These are phyloP conservation scores for Heliconius ethilla DNA, from an alignment of 2,888 invertebrate species.

Conservation along the genomic window DNA sequence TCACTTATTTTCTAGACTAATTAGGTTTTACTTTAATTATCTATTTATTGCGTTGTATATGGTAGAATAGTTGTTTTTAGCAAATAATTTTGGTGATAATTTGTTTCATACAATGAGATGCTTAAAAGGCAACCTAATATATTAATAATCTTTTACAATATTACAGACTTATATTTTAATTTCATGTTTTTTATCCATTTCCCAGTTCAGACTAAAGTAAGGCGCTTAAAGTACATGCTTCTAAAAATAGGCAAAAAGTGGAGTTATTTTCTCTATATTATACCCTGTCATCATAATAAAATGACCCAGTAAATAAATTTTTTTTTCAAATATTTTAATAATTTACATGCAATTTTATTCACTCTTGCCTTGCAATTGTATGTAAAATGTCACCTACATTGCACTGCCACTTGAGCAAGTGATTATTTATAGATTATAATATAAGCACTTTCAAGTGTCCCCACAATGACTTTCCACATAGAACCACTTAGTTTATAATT, in stretches of 20 bases:
- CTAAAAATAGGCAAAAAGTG: background rate
- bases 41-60: background rate
- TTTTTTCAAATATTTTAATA: background rate
- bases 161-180: too few species aligned
- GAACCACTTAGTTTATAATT: background rate
- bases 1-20: constrained; percentile 35
- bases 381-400: constrained; percentile 20
- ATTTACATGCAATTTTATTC: background rate
- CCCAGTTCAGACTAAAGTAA: background rate
- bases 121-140: background rate
- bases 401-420: constrained; percentile 13
- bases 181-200: background rate
- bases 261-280: too few species aligned
- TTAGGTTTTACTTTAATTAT: constrained; percentile 31
- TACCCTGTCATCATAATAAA: too few species aligned
- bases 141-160: background rate
- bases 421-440: constrained; percentile 22
- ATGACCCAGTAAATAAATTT: background rate
- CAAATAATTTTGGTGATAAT: background rate
- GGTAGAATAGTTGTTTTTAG: background rate
- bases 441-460: constrained; percentile 17
- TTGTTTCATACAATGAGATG: background rate
- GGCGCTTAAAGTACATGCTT: background rate
- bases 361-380: constrained; percentile 1
- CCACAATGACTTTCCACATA: constrained; percentile 10